Percentiles rank a stretch among this genome's conserved stretches.
These are phyloP conservation scores for Xiphydria camelus DNA, from an alignment of 2,888 invertebrate genomes.

Conservation along the genomic window DNA sequence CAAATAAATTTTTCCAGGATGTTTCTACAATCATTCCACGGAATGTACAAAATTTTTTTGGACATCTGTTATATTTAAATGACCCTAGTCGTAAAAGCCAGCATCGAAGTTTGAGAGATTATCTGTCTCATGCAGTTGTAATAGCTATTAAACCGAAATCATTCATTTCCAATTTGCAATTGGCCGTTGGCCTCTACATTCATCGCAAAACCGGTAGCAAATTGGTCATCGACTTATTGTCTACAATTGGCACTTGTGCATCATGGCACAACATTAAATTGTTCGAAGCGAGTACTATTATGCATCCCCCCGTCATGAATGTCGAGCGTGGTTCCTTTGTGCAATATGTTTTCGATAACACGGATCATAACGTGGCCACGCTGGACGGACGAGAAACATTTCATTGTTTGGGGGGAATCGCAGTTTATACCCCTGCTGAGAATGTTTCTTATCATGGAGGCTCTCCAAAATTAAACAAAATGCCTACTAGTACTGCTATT, in stretches of 20 bases:
- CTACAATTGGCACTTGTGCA: constrained; percentile 12
- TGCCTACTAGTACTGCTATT: constrained; percentile 5
- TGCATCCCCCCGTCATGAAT: constrained; percentile 9
- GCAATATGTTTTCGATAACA: constrained; percentile 13
- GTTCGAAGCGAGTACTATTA: constrained; percentile 17
- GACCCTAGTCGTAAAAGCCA: too few relatives aligned
- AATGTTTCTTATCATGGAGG: constrained; percentile 6
- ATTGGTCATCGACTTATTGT: constrained; percentile 14
- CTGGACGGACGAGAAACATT: constrained; percentile 13
- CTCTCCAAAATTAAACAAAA: constrained; percentile 1
- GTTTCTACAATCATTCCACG: constrained; percentile 8
- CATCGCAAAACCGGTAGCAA: constrained; percentile 16
- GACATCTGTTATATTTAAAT: not conserved
- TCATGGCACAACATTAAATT: constrained; percentile 11
- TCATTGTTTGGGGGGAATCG: too few relatives aligned
- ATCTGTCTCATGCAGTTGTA: constrained; percentile 13
- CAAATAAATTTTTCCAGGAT: constrained; percentile 10
- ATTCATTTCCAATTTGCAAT: constrained; percentile 18
- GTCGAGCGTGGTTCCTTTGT: constrained; percentile 3
- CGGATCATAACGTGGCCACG: constrained; percentile 11
- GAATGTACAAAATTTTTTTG: constrained; percentile 10
- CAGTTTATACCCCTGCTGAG: constrained; percentile 9
- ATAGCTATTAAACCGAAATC: constrained; percentile 5
- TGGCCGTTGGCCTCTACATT: constrained; percentile 16
- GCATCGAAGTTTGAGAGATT: too few relatives aligned